These are phyloP conservation scores for Chelon auratus DNA, from an alignment of 2,797 vertebrate species.

Conservation along the genomic window DNA sequence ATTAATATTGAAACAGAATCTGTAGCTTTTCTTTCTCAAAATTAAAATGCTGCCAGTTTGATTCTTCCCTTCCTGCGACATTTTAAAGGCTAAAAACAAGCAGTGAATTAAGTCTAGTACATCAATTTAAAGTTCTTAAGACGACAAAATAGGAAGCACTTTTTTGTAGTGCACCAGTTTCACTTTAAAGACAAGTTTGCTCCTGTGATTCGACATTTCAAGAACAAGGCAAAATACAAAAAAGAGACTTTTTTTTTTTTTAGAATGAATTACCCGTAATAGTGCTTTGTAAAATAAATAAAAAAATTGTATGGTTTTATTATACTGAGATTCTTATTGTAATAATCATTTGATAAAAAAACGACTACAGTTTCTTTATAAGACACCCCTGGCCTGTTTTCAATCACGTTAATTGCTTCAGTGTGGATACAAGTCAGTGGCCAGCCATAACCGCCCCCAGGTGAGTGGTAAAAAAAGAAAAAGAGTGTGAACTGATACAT, in stretches of 20 bases:
- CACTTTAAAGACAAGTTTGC: too few relatives aligned
- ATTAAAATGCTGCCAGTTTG: neutral
- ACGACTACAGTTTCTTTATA: slow-evolving; percentile 8
- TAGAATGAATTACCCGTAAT: neutral
- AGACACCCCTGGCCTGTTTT: slow-evolving; percentile 40
- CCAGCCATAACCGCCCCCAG: slow-evolving; percentile 55
- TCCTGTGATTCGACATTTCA: neutral
- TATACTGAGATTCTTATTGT: neutral
- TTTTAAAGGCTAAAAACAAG: too few relatives aligned
- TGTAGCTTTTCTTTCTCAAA: slow-evolving; percentile 1
- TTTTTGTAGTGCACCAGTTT: too few relatives aligned
- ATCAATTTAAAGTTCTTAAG: too few relatives aligned
- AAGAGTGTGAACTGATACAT: slow-evolving; percentile 64
- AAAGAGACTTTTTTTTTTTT: neutral
- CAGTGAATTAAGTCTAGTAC: too few relatives aligned
- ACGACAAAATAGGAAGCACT: too few relatives aligned
- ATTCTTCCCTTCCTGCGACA: neutral
- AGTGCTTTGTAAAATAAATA: neutral
- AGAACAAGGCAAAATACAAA: neutral
- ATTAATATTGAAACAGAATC: too few relatives aligned
- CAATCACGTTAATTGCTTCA: slow-evolving; percentile 38
- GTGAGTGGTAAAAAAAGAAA: slow-evolving; percentile 61
- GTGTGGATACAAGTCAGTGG: slow-evolving; percentile 32
- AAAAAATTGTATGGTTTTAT: neutral
- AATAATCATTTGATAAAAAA: neutral